Base-by-base conservation (phyloP, 1,140 invertebrate genomes). In the Drosophila parabipectinata region DNA sequence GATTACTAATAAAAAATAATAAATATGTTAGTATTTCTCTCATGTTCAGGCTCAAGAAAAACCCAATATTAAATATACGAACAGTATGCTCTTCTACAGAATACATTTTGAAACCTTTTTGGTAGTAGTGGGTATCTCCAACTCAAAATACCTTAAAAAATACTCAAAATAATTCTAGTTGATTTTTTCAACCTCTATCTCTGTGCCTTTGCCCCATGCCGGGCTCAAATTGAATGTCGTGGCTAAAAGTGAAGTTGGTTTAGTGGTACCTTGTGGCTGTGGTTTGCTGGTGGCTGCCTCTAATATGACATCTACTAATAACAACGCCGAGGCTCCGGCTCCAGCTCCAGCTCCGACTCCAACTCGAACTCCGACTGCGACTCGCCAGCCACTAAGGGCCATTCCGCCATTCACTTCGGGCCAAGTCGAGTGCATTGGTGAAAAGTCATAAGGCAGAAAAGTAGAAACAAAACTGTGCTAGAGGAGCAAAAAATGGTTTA, bases 301-400 rank as follows among this genome's bases (percentile, higher is more conserved):
- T 83, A 84, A 85, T 84, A 85, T 85, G 82, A 85, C 82, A 85
- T 85, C 77, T 74, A 87, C 78, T 85, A 81, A 87, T 85, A 85
- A 81, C 74, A 77, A 75, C 60, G 57, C 60, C 47, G 28, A 32
- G 60, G 63, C 60, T 44, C 59, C 32, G 28, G 30, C 39, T 41
- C n/a, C n/a, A 37, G 32, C 50, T 32, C 26, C 41, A 51, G 3
- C 39, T 14, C 41, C 14, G 41, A n/a, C 41, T 15, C 41, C 18
- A 18, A 18, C 18, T 18, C 18, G 18, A 18, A 34, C 8, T 51
- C 45, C 44, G 24, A 24, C 30, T 45, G 24, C 32, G 56, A 24
- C 57, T 50, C 48, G 68, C 78, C 51, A 56, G 56, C 56, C 21
- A 44, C 34, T 37, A 59, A 77, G 77, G 73, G 74, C 79, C 62